These are phyloP conservation scores for Rhysida immarginata DNA, from an alignment of 1,140 invertebrate species.

Conservation along the genomic window DNA sequence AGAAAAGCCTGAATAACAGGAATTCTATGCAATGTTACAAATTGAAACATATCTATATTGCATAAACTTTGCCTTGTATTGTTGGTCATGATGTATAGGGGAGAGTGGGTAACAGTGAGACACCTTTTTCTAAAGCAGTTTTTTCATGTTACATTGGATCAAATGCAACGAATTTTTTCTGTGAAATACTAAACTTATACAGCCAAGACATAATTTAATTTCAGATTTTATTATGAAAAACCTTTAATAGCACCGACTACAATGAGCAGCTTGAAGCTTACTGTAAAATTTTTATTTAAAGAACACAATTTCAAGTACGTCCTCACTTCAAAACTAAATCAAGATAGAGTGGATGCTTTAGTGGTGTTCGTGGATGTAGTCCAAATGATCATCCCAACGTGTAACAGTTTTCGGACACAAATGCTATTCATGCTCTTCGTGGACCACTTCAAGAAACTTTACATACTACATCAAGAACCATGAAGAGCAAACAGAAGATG, in stretches of 20 bases:
- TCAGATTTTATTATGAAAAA: too few species aligned
- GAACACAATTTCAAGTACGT: neutral
- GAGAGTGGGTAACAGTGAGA: too few species aligned
- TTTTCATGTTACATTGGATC: too few species aligned
- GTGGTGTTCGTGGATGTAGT: neutral
- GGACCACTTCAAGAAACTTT: neutral
- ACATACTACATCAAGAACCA: neutral
- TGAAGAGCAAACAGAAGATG: neutral
- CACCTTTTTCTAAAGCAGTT: too few species aligned
- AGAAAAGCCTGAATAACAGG: too few species aligned
- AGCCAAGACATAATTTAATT: too few species aligned
- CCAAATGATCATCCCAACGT: slow-evolving; percentile 2
- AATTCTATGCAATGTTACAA: too few species aligned
- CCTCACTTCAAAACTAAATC: slow-evolving; percentile 1
- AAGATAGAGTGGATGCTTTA: neutral
- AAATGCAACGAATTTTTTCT: too few species aligned
- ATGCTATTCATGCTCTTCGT: neutral
- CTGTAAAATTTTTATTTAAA: neutral
- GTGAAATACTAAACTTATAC: too few species aligned
- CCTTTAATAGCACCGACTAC: neutral
- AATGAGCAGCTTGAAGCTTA: neutral
- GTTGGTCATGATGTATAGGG: too few species aligned
- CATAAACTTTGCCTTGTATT: too few species aligned
- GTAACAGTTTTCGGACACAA: neutral
- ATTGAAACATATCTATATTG: too few species aligned